Percentiles rank a stretch among this genome's conserved stretches.
Evolutionary conservation across 2,888 invertebrate genomes (phyloP).

Genomic region (Pristionchus mayeri): DNA sequence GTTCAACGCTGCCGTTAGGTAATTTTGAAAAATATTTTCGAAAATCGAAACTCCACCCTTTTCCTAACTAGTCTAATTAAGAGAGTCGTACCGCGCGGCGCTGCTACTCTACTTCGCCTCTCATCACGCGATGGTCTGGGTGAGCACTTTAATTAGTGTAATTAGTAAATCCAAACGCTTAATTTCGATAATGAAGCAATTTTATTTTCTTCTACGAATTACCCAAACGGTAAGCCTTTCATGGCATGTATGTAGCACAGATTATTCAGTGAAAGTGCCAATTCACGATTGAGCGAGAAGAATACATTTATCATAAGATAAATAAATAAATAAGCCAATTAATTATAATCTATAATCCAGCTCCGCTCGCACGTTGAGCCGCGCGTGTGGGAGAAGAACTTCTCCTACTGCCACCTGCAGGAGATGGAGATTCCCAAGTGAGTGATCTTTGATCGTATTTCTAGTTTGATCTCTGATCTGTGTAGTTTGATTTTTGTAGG

Average conservation of each 20-base stretch:
- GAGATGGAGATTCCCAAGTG: slow-evolving; percentile 55
- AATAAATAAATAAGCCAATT: background rate
- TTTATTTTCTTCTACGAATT: background rate
- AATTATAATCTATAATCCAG: slow-evolving; percentile 45
- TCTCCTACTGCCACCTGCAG: slow-evolving; percentile 71
- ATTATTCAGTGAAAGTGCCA: too few relatives aligned
- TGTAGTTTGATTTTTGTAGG: too few relatives aligned
- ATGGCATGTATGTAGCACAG: too few relatives aligned
- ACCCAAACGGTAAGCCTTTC: too few relatives aligned
- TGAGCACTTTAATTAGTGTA: background rate
- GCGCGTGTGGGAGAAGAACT: slow-evolving; percentile 67
- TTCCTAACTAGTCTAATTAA: background rate
- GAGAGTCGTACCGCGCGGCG: slow-evolving; percentile 63
- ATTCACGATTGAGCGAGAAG: too few relatives aligned
- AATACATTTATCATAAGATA: too few relatives aligned
- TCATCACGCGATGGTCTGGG: slow-evolving; percentile 59
- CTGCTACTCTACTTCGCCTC: slow-evolving; percentile 68
- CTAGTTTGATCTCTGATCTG: slow-evolving; percentile 11
- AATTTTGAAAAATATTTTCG: slow-evolving; percentile 2
- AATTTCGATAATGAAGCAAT: background rate
- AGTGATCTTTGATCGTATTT: too few relatives aligned
- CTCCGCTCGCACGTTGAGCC: slow-evolving; percentile 66
- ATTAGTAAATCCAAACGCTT: background rate
- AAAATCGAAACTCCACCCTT: background rate
- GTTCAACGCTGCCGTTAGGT: slow-evolving; percentile 58